These are phyloP conservation scores for Aegithalos caudatus DNA, from an alignment of 2,113 vertebrate species.

Conservation along the genomic window DNA sequence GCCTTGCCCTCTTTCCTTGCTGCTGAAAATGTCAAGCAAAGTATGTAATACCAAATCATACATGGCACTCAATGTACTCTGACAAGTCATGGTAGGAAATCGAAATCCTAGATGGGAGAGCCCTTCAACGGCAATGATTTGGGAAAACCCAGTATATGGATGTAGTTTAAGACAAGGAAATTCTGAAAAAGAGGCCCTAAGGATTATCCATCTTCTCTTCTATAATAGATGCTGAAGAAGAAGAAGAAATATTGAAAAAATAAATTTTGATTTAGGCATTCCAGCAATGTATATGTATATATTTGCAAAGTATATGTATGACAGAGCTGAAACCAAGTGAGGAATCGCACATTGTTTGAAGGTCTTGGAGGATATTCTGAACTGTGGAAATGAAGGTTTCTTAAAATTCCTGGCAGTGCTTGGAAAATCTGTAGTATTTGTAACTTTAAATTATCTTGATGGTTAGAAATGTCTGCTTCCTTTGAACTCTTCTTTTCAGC, in stretches of 20 bases:
- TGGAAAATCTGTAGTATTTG: constrained; percentile 13
- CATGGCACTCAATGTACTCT: not conserved
- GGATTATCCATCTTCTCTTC: not conserved
- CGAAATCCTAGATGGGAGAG: not conserved
- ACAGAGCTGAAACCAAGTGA: not conserved
- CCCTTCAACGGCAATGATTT: not conserved
- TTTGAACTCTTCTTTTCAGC: constrained; percentile 42
- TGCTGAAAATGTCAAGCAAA: not conserved
- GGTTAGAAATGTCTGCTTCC: not conserved
- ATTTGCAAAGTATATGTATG: not conserved
- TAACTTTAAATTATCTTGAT: constrained; percentile 38
- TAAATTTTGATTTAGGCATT: not conserved
- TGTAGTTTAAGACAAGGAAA: not conserved
- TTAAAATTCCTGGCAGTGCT: not conserved
- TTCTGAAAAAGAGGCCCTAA: not conserved
- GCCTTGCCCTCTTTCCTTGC: not conserved
- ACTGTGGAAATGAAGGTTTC: not conserved
- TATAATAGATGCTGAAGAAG: not conserved
- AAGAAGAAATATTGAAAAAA: no score
- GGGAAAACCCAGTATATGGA: not conserved
- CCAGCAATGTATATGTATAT: no score
- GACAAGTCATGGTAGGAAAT: not conserved
- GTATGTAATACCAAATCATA: not conserved
- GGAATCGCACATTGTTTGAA: not conserved
- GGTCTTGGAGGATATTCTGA: not conserved